Base-by-base conservation (phyloP, 2,888 invertebrate species). In the Scaptomyza cyrtandrae region DNA sequence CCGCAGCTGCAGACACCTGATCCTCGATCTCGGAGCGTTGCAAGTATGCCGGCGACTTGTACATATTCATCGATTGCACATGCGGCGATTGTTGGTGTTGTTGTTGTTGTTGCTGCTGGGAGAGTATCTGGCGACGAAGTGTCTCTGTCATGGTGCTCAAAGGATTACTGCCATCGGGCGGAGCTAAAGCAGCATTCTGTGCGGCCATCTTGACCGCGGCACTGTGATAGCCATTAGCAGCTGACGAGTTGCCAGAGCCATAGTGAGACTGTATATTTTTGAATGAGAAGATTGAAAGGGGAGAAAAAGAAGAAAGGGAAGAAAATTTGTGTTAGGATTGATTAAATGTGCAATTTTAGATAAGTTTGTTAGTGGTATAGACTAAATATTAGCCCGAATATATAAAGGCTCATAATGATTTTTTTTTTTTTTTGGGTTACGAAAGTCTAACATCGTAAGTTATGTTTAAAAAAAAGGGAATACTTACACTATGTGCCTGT, bases 1-100 rank as follows among this genome's bases (percentile, higher is more conserved):
- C 89, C 7, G 84, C 89, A 31, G 89, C 80, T 2, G 91, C 91
- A 10, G 91, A 88, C 16, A 90, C 88, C 53, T 91, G 91, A 60
- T 91, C 91, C 59, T 91, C 91, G 37, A 91, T 90, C 73, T 91
- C 91, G 13, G 91, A 91, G 24, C 91, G 86, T 44, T 91, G 91
- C 66, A 91, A 73, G 68, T 91, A 91, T 2, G 91, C 91, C 33
- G 91, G 91, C 0, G 91, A 90, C 78, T 91, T 91, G 78, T 91
- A 91, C 90, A 91, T 91, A 59, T 91, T 91, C 85, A 91, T 89
- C 3, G 91, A 85, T 58, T 90, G 91, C 6, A 86, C 74, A 19
- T 90, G 82, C 13, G 91, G 91, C 33, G 91, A 90, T 62, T 91
- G 91, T 16, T 71, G 37, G n/a, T 76, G 81, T 56, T 75, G 72